A percentile compares a stretch with the other conserved stretches of the same genome.
These are phyloP conservation scores for Plecturocebus donacophilus DNA, from an alignment of 2,113 vertebrate species.

Conservation along the genomic window DNA sequence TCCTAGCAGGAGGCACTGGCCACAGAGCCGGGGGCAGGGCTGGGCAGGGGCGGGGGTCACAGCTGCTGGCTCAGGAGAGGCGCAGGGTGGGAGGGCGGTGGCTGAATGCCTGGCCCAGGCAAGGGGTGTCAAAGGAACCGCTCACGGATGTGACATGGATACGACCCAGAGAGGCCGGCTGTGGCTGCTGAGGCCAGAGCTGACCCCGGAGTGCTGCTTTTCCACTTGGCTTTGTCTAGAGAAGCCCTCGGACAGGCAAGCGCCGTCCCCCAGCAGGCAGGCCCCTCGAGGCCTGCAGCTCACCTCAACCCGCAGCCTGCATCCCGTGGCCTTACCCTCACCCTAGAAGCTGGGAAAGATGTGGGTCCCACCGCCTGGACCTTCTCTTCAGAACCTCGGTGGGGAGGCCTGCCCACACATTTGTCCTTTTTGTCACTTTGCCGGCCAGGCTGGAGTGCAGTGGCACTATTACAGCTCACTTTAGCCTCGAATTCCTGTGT, in stretches of 20 bases:
- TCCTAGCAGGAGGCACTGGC: background rate
- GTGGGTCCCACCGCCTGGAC: too few relatives aligned
- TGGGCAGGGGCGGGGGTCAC: too few relatives aligned
- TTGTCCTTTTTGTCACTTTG: too few relatives aligned
- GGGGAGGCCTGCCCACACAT: background rate
- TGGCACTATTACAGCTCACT: too few relatives aligned
- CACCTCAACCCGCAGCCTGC: rapidly evolving
- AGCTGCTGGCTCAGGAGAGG: background rate
- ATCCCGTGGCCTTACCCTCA: background rate
- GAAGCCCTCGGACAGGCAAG: background rate
- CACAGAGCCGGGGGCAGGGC: background rate
- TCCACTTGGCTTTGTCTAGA: background rate
- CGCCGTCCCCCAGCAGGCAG: background rate
- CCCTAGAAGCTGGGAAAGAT: rapidly evolving
- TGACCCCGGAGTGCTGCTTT: background rate
- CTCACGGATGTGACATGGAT: background rate
- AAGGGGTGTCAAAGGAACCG: too few relatives aligned
- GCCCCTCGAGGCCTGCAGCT: background rate
- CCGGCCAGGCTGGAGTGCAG: too few relatives aligned
- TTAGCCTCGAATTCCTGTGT: too few relatives aligned
- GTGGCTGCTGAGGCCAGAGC: background rate
- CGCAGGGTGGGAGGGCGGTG: too few relatives aligned
- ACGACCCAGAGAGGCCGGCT: background rate
- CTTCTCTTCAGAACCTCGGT: background rate
- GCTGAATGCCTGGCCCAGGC: too few relatives aligned